Evolutionary conservation across 2,797 vertebrate genomes (phyloP).

Genomic region (Petrocephalus sullivani): DNA sequence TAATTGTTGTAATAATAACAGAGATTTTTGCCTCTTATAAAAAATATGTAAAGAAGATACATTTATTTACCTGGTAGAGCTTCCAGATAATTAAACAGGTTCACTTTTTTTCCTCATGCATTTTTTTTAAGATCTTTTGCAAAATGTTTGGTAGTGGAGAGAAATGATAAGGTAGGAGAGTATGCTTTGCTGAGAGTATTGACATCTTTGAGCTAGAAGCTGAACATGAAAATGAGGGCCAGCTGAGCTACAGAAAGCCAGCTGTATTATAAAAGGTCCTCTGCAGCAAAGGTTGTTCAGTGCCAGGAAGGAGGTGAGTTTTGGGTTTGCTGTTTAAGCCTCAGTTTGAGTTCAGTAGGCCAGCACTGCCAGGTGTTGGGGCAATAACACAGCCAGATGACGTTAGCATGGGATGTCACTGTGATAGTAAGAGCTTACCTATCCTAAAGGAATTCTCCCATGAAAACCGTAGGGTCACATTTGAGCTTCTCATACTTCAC

Average conservation of each 20-base stretch:
- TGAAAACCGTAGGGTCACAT: background rate
- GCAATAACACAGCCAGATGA: background rate
- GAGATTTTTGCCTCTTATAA: background rate
- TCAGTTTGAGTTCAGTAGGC: background rate
- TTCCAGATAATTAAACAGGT: background rate
- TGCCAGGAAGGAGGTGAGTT: background rate
- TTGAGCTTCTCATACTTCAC: background rate
- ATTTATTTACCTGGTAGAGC: background rate
- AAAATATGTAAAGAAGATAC: background rate
- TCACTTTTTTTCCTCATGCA: background rate
- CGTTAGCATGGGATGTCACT: background rate
- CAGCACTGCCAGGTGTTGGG: background rate
- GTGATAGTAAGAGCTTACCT: background rate
- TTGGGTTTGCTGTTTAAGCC: background rate
- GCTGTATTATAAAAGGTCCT: background rate
- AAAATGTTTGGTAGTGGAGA: background rate
- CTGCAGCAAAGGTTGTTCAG: background rate
- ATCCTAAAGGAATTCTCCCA: background rate
- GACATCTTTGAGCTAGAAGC: background rate
- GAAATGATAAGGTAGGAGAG: background rate
- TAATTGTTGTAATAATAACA: background rate
- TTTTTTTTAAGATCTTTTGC: background rate
- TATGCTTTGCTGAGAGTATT: background rate
- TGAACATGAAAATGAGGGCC: background rate
- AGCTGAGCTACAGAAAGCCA: background rate